These are phyloP conservation scores for Lochmaea crataegi DNA, from an alignment of 2,888 invertebrate species.

Conservation along the genomic window DNA sequence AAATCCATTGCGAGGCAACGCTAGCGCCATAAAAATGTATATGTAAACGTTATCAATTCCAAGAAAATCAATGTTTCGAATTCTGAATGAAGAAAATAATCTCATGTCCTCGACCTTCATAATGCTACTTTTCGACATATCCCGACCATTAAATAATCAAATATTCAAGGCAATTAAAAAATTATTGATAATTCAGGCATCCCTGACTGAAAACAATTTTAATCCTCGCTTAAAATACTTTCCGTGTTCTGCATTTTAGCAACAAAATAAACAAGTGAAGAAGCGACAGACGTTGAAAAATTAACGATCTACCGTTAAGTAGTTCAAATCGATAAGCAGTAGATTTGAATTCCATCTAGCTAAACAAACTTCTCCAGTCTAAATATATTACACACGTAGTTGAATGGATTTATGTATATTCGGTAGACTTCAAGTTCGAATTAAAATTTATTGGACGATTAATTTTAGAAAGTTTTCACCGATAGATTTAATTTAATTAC, in stretches of 20 bases:
- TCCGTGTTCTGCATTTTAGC: no score
- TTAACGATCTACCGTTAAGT: conserved; percentile 14
- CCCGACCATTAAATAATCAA: no score
- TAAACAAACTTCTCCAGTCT: conserved; percentile 4
- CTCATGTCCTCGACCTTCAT: no score
- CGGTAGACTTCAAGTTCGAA: conserved; percentile 1
- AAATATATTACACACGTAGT: conserved; percentile 8
- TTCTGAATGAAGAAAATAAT: no score
- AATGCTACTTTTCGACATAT: no score
- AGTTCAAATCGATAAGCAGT: conserved; percentile 15
- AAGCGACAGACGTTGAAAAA: conserved; percentile 8
- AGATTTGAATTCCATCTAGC: conserved; percentile 14
- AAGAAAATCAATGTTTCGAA: no score
- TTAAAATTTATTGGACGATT: conserved; percentile 6
- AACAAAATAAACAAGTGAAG: no score
- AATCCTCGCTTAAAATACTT: no score
- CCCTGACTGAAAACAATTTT: neutral
- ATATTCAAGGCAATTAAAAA: neutral
- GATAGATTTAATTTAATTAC: neutral
- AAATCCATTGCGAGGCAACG: no score
- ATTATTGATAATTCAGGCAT: neutral
- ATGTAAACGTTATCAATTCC: no score
- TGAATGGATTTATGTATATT: conserved; percentile 5
- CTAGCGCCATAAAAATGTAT: no score
- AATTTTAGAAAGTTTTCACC: conserved; percentile 2